Evolutionary conservation across 2,888 invertebrate genomes (phyloP).

Genomic region (Galerucella pusilla): DNA sequence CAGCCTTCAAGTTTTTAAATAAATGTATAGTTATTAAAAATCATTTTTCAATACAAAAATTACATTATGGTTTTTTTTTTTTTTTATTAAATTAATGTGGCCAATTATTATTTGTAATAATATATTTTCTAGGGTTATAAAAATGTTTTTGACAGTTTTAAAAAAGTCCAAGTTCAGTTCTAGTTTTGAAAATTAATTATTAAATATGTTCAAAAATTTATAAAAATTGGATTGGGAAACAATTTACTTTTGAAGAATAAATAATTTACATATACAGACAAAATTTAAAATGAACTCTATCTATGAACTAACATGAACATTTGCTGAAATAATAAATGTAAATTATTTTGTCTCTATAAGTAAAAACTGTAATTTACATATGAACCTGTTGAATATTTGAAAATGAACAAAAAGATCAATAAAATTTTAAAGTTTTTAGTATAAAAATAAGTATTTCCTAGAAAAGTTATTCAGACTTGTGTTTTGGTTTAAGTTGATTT

Average conservation of each 20-base stretch:
- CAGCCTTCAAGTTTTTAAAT: constrained; percentile 7
- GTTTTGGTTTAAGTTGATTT: constrained; percentile 35
- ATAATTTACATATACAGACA: background rate
- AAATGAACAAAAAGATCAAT: constrained; percentile 11
- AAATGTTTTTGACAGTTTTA: too few species aligned
- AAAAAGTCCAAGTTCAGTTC: too few species aligned
- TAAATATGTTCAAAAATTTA: too few species aligned
- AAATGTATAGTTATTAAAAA: background rate
- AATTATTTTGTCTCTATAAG: background rate
- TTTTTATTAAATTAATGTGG: too few species aligned
- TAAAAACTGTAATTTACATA: background rate
- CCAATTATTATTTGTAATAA: too few species aligned
- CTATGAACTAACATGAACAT: too few species aligned
- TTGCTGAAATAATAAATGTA: background rate
- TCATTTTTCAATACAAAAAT: background rate
- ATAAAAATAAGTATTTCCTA: constrained; percentile 44
- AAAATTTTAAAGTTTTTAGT: constrained; percentile 21
- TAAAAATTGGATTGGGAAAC: background rate
- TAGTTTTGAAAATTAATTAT: too few species aligned
- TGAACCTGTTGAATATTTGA: background rate
- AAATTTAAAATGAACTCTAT: background rate
- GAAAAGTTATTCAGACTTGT: constrained; percentile 44
- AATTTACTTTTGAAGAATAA: background rate
- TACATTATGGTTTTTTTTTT: background rate
- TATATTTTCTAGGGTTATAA: too few species aligned